phyloP scores from a whole-genome alignment of 2,888 invertebrate genomes.

The Ornithoptera priamus region DNA sequence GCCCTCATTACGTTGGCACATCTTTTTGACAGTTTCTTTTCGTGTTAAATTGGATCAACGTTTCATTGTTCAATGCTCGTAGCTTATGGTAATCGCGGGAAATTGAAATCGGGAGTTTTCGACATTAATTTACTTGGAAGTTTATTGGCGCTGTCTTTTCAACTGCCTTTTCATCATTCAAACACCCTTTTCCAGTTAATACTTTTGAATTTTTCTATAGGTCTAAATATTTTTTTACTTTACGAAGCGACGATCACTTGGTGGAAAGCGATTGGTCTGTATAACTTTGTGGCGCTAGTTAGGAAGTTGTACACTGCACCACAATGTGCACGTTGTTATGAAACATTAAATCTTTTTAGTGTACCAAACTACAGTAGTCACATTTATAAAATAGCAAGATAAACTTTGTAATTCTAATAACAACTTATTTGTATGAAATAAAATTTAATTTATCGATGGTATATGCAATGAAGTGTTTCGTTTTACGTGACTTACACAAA shows the following conservation, averaged over 20 bases:
- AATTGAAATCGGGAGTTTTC: constrained; percentile 38
- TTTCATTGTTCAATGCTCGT: constrained; percentile 55
- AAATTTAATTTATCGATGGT: not conserved
- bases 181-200: not conserved
- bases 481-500: not conserved
- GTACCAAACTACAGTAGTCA: too few relatives aligned
- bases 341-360: too few relatives aligned
- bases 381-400: too few relatives aligned
- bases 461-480: not conserved
- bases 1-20: constrained; percentile 64
- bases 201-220: not conserved
- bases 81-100: constrained; percentile 58
- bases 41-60: constrained; percentile 68
- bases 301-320: too few relatives aligned
- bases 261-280: too few relatives aligned
- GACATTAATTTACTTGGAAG: constrained; percentile 50
- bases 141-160: constrained; percentile 34
- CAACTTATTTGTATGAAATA: too few relatives aligned
- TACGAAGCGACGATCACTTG: too few relatives aligned
- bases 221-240: not conserved
- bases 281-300: too few relatives aligned
- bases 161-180: not conserved
- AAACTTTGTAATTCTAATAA: too few relatives aligned
- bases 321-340: too few relatives aligned
- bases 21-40: constrained; percentile 70